phyloP scores from a whole-genome alignment of 2,113 vertebrate genomes.

The Cheilinus undulatus region DNA sequence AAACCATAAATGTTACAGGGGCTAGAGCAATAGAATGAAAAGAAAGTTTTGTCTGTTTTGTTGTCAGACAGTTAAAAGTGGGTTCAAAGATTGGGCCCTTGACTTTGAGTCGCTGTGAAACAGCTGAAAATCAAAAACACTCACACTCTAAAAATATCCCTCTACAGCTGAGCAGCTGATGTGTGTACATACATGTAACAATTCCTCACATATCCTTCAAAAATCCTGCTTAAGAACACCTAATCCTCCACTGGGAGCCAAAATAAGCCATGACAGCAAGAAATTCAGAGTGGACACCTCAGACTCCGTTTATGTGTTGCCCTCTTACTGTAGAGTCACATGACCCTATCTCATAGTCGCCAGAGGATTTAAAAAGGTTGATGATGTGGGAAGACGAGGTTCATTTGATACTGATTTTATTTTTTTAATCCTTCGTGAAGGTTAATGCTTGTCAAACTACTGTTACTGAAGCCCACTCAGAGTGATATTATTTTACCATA shows the following conservation, averaged over 20 bases:
- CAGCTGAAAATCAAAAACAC: background rate
- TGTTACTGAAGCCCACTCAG: background rate
- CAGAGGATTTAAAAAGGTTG: slow-evolving; percentile 20
- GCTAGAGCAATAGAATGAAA: no score
- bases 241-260: slow-evolving; percentile 40
- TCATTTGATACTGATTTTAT: slow-evolving; percentile 33
- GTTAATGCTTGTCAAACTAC: slow-evolving; percentile 12
- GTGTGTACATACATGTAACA: slow-evolving; percentile 10
- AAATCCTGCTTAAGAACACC: slow-evolving; percentile 22
- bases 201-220: slow-evolving; percentile 22
- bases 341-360: background rate
- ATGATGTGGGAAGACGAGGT: slow-evolving; percentile 28
- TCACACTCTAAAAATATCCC: slow-evolving; percentile 1
- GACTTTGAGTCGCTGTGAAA: background rate
- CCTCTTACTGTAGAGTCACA: background rate
- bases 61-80: background rate
- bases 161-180: background rate
- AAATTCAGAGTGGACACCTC: slow-evolving; percentile 22
- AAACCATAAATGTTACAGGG: no score
- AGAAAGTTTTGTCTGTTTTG: no score
- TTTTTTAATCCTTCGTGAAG: slow-evolving; percentile 25
- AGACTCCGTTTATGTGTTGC: background rate
- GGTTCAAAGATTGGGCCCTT: background rate
- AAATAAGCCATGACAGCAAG: slow-evolving; percentile 25
- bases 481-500: background rate